Percentiles rank a stretch among this genome's conserved stretches.
These are phyloP conservation scores for Rhinophrynus dorsalis DNA, from an alignment of 2,797 vertebrate species.

Conservation along the genomic window DNA sequence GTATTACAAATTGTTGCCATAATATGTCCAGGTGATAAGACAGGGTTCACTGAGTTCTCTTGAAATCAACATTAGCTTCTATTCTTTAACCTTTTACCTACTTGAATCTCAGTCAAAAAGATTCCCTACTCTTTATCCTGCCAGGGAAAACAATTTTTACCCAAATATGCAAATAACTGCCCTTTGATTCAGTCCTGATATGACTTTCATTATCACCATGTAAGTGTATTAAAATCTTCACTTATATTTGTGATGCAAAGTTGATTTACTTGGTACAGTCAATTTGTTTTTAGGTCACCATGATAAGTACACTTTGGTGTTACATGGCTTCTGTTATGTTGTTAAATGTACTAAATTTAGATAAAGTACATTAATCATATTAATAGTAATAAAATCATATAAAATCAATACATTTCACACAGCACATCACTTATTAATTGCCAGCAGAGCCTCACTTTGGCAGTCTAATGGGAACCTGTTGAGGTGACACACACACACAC, in stretches of 20 bases:
- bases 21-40: neutral
- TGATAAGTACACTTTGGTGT: no score
- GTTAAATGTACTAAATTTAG: no score
- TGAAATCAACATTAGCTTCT: neutral
- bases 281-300: no score
- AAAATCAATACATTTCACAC: no score
- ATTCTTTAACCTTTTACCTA: slow-evolving; percentile 30
- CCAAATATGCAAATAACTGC: slow-evolving; percentile 12
- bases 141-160: slow-evolving; percentile 25
- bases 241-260: neutral
- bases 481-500: no score
- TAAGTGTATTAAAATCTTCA: neutral
- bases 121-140: neutral
- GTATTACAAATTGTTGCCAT: slow-evolving; percentile 39
- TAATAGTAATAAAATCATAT: no score
- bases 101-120: slow-evolving; percentile 22
- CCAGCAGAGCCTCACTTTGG: no score
- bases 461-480: no score
- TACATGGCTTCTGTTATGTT: no score
- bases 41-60: slow-evolving; percentile 41
- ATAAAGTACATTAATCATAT: no score
- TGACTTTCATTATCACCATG: neutral
- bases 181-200: slow-evolving; percentile 15
- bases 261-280: no score
- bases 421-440: no score